These are phyloP conservation scores for Mythimna vitellina DNA, from an alignment of 2,888 invertebrate genomes.

Conservation along the genomic window DNA sequence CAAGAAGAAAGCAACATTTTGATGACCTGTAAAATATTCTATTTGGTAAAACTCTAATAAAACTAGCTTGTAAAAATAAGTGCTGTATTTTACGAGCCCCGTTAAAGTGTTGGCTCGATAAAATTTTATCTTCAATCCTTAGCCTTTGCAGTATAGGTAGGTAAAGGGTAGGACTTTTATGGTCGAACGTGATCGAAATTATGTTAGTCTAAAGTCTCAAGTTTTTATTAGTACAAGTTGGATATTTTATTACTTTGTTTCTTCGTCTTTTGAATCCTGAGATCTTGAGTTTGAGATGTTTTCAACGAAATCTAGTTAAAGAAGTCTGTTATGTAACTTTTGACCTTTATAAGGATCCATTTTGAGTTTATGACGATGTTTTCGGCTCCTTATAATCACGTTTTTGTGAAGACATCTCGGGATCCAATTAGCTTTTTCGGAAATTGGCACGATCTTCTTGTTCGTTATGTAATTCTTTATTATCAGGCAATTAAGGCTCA, in stretches of 20 bases:
- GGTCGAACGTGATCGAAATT: slow-evolving; percentile 83
- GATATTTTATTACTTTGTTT: slow-evolving; percentile 70
- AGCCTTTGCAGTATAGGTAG: slow-evolving; percentile 67
- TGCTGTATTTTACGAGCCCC: slow-evolving; percentile 78
- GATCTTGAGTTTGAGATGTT: slow-evolving; percentile 54
- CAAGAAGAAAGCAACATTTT: slow-evolving; percentile 54
- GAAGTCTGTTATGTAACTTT: slow-evolving; percentile 48
- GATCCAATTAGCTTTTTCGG: not conserved
- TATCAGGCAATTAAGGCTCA: too few relatives aligned
- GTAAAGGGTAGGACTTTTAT: slow-evolving; percentile 74
- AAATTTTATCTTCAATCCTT: slow-evolving; percentile 83
- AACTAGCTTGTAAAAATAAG: slow-evolving; percentile 83
- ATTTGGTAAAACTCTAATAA: slow-evolving; percentile 71
- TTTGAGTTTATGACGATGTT: slow-evolving; percentile 55
- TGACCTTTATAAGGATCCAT: slow-evolving; percentile 43
- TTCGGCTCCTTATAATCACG: slow-evolving; percentile 26
- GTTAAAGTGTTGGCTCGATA: slow-evolving; percentile 85
- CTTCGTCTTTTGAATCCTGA: slow-evolving; percentile 58
- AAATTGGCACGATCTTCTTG: not conserved
- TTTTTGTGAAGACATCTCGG: not conserved
- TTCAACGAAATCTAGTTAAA: slow-evolving; percentile 53
- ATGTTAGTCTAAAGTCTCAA: slow-evolving; percentile 66
- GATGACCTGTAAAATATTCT: slow-evolving; percentile 76
- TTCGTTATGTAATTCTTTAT: not conserved
- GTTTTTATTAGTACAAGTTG: slow-evolving; percentile 72